Evolutionary conservation across 2,888 invertebrate species (phyloP).

Genomic region (Barypeithes pellucidus): DNA sequence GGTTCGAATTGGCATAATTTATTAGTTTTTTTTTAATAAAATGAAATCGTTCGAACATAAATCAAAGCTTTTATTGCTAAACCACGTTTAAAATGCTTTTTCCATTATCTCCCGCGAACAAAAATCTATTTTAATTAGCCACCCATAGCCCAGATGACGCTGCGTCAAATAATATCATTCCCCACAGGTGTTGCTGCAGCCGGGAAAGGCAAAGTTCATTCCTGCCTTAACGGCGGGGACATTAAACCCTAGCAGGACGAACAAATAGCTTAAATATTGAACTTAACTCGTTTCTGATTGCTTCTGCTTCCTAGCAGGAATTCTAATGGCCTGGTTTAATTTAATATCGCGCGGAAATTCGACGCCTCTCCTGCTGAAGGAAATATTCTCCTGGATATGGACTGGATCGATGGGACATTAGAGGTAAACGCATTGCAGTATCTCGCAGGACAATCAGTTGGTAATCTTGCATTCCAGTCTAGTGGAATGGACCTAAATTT

Average conservation of each 20-base stretch:
- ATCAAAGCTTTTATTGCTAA: neutral
- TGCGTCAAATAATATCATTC: constrained; percentile 58
- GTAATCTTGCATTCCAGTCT: neutral
- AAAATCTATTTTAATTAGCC: constrained; percentile 10
- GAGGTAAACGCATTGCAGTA: constrained; percentile 36
- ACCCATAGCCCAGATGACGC: constrained; percentile 30
- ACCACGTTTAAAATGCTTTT: neutral
- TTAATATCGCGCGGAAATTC: constrained; percentile 50
- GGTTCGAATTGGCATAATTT: no score
- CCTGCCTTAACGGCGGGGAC: constrained; percentile 56
- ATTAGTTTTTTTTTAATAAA: no score
- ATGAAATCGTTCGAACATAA: no score
- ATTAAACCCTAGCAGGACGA: constrained; percentile 61
- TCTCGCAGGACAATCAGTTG: constrained; percentile 9
- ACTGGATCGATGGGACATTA: constrained; percentile 37
- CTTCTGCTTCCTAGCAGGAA: constrained; percentile 51
- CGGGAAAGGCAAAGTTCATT: constrained; percentile 60
- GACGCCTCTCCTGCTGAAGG: constrained; percentile 28
- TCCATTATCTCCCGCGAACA: neutral
- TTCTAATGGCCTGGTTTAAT: constrained; percentile 51
- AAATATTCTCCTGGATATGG: constrained; percentile 38
- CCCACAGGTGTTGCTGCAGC: constrained; percentile 61
- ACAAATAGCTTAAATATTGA: constrained; percentile 64
- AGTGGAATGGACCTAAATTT: no score
- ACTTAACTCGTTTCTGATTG: constrained; percentile 63